Evolutionary conservation across 1,140 invertebrate genomes (phyloP), one percentile per base, ranked within the genome.

Genomic region (Epicauta chinensis): DNA sequence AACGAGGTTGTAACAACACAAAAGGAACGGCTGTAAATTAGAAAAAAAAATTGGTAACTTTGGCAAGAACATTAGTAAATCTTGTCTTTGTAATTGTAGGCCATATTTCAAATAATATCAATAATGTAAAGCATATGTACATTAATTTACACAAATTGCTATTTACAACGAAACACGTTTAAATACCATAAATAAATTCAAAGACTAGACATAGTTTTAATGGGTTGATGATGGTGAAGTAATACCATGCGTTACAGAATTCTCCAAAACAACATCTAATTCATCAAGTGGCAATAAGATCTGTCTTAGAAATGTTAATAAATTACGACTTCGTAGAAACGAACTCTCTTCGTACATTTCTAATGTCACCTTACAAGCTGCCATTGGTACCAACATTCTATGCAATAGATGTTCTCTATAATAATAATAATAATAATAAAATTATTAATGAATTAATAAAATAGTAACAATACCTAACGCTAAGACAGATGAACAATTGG

Each of bases 301-400:
- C 73, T 97, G 90, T 55, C 90, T 79, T 11, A 98, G 79, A 73
- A 95, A 96, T 54, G 86, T 89, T 29, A 93, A 78, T 30, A 95
- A 76, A 47, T 82, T 82, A 38, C 84, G 77, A 65, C 93, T 91
- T 45, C 93, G 78, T 17, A 99, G 72, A 72, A 98, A 98, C 38
- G 93, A 96, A 55, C 86, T 81, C 65, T 97, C 93, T 68, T 98
- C 94, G 63, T 96, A 99, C 91, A 98, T 93, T 63, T 94, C 90
- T 2, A 75, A 69, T 0, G 93, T 95, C 0, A 91, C 82, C 40
- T 90, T 83, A 11, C 88, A 88, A 54, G 83, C 75, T 2, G 92
- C 85, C 81, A 98, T 87, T 17, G 91, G 84, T 13, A 86, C 81
- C 11, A 98, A 72, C 78, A 97, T 90, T 51, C 86, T 80, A 65